Evolutionary conservation across 1,140 invertebrate species (phyloP).

Genomic region (Meloidogyne exigua): DNA sequence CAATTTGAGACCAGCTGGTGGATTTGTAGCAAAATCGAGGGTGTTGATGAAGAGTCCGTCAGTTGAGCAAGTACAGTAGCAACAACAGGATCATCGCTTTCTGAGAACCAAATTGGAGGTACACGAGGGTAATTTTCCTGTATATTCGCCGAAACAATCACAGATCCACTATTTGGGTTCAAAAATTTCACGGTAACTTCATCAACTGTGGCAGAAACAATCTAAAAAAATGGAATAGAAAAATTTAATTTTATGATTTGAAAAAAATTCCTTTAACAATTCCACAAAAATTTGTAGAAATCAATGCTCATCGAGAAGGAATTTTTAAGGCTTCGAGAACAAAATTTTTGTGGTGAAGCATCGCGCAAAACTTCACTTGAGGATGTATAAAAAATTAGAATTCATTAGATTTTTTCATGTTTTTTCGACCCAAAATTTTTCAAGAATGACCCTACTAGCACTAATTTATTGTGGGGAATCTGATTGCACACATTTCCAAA

Average conservation of each 20-base stretch:
- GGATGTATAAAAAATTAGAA: too few species aligned
- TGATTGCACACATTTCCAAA: too few species aligned
- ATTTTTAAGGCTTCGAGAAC: too few species aligned
- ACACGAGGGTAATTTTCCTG: constrained; percentile 95
- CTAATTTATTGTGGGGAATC: too few species aligned
- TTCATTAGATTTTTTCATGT: too few species aligned
- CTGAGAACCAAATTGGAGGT: constrained; percentile 97
- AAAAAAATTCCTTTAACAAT: too few species aligned
- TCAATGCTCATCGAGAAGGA: too few species aligned
- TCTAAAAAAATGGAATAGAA: constrained; percentile 80
- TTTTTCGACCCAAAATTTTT: too few species aligned
- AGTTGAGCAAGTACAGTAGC: constrained; percentile 90
- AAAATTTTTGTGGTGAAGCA: too few species aligned
- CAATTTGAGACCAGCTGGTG: constrained; percentile 53
- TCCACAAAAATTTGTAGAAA: too few species aligned
- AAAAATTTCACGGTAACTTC: constrained; percentile 95
- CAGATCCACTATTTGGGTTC: constrained; percentile 86
- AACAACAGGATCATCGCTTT: constrained; percentile 88
- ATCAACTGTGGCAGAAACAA: constrained; percentile 89
- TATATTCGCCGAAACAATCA: constrained; percentile 88
- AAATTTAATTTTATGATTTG: not conserved
- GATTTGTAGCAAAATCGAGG: constrained; percentile 47
- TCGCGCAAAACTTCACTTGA: too few species aligned
- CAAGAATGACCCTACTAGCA: too few species aligned
- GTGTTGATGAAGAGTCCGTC: constrained; percentile 71